Evolutionary conservation across 2,888 invertebrate genomes (phyloP).

Genomic region (Ophion slaviceki): DNA sequence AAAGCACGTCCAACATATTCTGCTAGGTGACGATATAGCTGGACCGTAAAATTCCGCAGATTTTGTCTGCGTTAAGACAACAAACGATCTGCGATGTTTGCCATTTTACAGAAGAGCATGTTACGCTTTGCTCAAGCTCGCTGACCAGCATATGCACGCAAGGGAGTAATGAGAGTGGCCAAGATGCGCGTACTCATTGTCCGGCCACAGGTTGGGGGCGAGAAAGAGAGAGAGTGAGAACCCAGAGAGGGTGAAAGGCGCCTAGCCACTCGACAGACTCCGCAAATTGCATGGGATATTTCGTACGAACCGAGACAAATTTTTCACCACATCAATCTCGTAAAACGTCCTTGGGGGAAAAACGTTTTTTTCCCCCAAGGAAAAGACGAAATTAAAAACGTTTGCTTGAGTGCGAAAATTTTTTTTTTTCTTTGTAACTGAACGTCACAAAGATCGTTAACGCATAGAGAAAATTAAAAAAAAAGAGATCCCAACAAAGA

Average conservation of each 20-base stretch:
- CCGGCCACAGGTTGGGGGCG: conserved; percentile 43
- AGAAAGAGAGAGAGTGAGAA: not conserved
- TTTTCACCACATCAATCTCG: not conserved
- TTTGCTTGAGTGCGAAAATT: not conserved
- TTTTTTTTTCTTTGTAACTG: not conserved
- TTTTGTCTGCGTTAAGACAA: not conserved
- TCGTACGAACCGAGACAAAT: not conserved
- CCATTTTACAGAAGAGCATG: not conserved
- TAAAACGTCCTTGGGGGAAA: not conserved
- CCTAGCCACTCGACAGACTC: conserved; percentile 76
- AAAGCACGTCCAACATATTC: not conserved
- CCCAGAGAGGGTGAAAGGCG: conserved; percentile 58
- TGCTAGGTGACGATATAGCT: not conserved
- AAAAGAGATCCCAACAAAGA: not conserved
- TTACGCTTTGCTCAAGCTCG: not conserved
- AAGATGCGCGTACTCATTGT: conserved; percentile 18
- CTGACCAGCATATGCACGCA: not conserved
- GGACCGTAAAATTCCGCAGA: not conserved
- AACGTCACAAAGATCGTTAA: not conserved
- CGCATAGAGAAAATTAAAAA: not conserved
- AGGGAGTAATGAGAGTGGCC: conserved; percentile 20
- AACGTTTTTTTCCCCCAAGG: not conserved
- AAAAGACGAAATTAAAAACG: not conserved
- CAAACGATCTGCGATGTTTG: conserved; percentile 5
- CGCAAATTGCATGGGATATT: conserved; percentile 1